These are phyloP conservation scores for Gadus chalcogrammus DNA, from an alignment of 2,113 vertebrate species.

Conservation along the genomic window DNA sequence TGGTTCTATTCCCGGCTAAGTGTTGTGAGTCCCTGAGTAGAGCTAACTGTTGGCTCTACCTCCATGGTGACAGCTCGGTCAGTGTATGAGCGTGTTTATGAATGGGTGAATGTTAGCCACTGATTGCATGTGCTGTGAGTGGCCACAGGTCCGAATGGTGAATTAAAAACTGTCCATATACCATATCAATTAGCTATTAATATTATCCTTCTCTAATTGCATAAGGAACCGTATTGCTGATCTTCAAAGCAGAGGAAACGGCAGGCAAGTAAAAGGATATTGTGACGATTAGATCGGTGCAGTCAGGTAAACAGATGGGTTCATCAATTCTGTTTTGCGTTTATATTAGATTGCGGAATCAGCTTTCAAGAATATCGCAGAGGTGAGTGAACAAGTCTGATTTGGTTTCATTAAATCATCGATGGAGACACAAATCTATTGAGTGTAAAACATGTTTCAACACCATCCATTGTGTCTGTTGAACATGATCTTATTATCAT, in stretches of 20 bases:
- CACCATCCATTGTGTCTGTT: not conserved
- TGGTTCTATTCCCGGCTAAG: too few relatives aligned
- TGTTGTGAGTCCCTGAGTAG: too few relatives aligned
- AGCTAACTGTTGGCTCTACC: too few relatives aligned
- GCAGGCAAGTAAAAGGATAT: slow-evolving; percentile 45
- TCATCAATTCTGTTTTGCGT: not conserved
- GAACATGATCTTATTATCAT: too few relatives aligned
- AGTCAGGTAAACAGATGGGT: not conserved
- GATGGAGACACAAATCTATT: not conserved
- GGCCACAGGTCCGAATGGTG: too few relatives aligned
- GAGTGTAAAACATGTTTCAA: not conserved
- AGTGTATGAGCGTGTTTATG: too few relatives aligned
- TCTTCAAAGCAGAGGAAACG: slow-evolving; percentile 46
- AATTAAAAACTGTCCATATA: not conserved
- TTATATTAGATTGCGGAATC: slow-evolving; percentile 53
- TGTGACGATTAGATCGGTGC: not conserved
- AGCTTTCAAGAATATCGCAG: slow-evolving; percentile 59
- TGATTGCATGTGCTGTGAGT: too few relatives aligned
- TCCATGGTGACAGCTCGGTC: too few relatives aligned
- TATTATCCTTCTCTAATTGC: not conserved
- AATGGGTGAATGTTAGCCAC: too few relatives aligned
- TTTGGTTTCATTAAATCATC: not conserved
- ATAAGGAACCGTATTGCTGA: slow-evolving; percentile 54
- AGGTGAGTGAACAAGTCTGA: slow-evolving; percentile 46
- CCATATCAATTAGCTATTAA: not conserved